A percentile compares a stretch with the other conserved stretches of the same genome.
phyloP scores from a whole-genome alignment of 2,888 invertebrate genomes.

The Herminia tarsipennalis region DNA sequence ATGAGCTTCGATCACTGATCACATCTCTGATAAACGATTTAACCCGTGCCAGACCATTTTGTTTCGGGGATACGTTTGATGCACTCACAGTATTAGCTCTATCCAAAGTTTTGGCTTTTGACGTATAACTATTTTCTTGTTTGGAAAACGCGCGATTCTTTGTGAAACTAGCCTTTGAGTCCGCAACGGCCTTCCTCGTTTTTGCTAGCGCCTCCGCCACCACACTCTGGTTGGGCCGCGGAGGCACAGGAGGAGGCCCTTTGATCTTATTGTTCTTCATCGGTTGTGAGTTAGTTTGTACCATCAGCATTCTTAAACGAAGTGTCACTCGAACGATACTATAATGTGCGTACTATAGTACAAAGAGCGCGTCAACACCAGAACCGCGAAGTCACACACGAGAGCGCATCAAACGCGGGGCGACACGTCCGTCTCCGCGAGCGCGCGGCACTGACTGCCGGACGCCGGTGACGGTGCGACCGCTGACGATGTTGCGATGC shows the following conservation, averaged over 20 bases:
- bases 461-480: slow-evolving; percentile 20
- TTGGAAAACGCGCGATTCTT: slow-evolving; percentile 72
- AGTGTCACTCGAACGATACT: slow-evolving; percentile 80
- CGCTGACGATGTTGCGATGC: slow-evolving; percentile 30
- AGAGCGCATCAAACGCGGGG: slow-evolving; percentile 58
- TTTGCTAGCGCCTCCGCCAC: slow-evolving; percentile 91
- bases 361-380: slow-evolving; percentile 75
- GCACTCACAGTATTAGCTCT: slow-evolving; percentile 63
- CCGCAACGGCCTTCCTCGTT: slow-evolving; percentile 83
- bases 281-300: slow-evolving; percentile 85
- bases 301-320: slow-evolving; percentile 80
- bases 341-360: slow-evolving; percentile 79
- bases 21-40: slow-evolving; percentile 84
- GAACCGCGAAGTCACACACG: slow-evolving; percentile 66
- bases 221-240: slow-evolving; percentile 90
- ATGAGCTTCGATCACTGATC: slow-evolving; percentile 80
- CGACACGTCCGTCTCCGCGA: slow-evolving; percentile 66
- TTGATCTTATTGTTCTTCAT: slow-evolving; percentile 81
- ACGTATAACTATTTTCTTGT: slow-evolving; percentile 61
- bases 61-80: slow-evolving; percentile 74
- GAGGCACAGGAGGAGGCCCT: slow-evolving; percentile 92
- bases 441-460: slow-evolving; percentile 70
- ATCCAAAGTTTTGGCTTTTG: slow-evolving; percentile 75
- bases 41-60: slow-evolving; percentile 80
- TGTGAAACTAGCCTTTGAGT: slow-evolving; percentile 75